Percentiles rank a stretch among this genome's conserved stretches.
Conservation (phyloP, 2,113 vertebrate genomes). For the Dryoscopus gambensis region DNA sequence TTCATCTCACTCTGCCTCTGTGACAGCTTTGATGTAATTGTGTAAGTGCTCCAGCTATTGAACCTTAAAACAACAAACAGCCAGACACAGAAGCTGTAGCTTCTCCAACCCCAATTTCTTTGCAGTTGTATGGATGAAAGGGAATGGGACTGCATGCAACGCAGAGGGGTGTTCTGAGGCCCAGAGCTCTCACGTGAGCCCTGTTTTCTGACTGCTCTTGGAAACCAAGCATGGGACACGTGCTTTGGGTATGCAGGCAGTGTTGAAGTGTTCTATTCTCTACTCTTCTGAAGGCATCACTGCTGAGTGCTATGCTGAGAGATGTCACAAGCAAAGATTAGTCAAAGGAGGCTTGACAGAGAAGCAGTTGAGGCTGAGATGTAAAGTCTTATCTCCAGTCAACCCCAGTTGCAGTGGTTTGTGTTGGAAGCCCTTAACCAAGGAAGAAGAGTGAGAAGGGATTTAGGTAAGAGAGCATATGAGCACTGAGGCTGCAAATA, state of each 20-base stretch:
- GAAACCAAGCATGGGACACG: fast-evolving
- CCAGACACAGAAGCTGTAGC: background rate
- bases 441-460: background rate
- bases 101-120: background rate
- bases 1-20: background rate
- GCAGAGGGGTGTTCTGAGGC: background rate
- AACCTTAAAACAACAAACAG: background rate
- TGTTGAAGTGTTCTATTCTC: background rate
- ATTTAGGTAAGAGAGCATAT: background rate
- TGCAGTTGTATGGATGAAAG: background rate
- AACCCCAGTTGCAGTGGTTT: background rate
- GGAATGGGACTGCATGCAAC: background rate
- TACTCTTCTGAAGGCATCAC: background rate
- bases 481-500: background rate
- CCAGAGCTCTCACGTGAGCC: background rate
- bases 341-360: background rate
- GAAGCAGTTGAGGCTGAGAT: background rate
- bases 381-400: background rate
- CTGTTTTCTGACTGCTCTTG: background rate
- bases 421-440: background rate
- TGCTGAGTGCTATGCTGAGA: background rate
- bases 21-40: background rate
- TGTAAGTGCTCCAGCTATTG: background rate
- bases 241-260: background rate
- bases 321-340: background rate